Conservation (phyloP, 2,113 vertebrate species). For the Pseudois nayaur region DNA sequence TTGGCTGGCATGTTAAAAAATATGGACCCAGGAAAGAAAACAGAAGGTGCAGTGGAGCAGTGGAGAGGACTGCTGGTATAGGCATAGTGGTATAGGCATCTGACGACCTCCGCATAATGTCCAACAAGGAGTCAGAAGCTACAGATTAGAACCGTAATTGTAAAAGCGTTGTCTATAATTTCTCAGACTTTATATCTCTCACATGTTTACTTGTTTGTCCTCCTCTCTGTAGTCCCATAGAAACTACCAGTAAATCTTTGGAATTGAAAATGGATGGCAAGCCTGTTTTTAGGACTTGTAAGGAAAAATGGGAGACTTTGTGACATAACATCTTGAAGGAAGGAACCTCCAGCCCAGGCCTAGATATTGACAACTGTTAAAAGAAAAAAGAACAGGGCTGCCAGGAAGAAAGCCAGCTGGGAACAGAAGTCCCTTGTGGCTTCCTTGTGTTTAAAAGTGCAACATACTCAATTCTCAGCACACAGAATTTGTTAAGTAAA, state of each 20-base stretch:
- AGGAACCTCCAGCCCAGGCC: background rate
- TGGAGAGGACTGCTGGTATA: too few relatives aligned
- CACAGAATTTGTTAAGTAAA: background rate
- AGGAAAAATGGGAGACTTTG: conserved; percentile 12
- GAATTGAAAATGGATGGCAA: background rate
- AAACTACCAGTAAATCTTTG: conserved; percentile 8
- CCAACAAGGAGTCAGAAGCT: background rate
- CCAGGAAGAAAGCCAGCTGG: background rate
- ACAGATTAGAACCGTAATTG: background rate
- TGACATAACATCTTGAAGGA: background rate
- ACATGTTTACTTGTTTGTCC: background rate
- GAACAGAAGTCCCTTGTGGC: background rate
- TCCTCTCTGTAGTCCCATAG: background rate
- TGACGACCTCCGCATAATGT: background rate
- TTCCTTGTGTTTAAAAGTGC: background rate
- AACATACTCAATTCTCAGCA: background rate
- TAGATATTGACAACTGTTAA: background rate
- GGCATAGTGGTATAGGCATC: background rate
- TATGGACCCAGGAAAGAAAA: background rate
- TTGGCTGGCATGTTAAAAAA: background rate
- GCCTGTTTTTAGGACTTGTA: background rate
- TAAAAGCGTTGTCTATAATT: conserved; percentile 3
- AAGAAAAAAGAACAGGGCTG: background rate
- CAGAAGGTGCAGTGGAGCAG: background rate
- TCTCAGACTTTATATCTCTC: conserved; percentile 27